Evolutionary conservation across 2,797 vertebrate species (phyloP), one percentile per base, ranked within the genome.

Genomic region (Arrhamphus sclerolepis): DNA sequence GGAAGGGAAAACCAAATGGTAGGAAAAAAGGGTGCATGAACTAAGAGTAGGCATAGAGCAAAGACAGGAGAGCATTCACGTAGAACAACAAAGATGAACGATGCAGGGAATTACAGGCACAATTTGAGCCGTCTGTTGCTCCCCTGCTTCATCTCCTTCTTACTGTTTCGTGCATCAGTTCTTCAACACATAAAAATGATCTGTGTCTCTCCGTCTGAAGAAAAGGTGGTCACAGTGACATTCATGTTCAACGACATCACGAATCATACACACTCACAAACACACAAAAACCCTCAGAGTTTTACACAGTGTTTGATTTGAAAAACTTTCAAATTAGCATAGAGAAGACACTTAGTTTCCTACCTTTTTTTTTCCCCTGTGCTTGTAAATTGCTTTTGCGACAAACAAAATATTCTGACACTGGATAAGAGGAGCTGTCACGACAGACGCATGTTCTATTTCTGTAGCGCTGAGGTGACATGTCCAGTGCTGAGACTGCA

Each of bases 381-480:
- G 46, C 46, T 58, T 60, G 46, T 60, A 83, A 55, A 57, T 41
- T 52, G 44, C 44, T 26, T 26, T 44, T 3, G 48, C 48, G 47
- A 59, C 26, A 75, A 77, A 70, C 48, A 56, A 56, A 68, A 67
- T 48, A 72, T 21, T 64, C 51, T 71, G 81, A 82, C 75, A 78
- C 57, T 54, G 54, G 65, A 83, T 74, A 50, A 54, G 53, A 41
- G 70, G 61, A 48, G 70, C 54, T 53, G 75, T 62, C 34, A 28
- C 56, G 59, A 66, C 70, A 65, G 75, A 65, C 70, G 40, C 48
- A 53, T 21, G 42, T 53, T 56, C 69, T 69, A 61, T 79, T 78
- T 80, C 61, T 65, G 54, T 43, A 64, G 21, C 52, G 81, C 74
- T 81, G 77, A 83, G 53, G 64, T 48, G 48, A 74, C 74, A 62